A percentile compares a stretch with the other conserved stretches of the same genome.
Conservation (phyloP, 2,888 invertebrate species). For the Torymus auratus region DNA sequence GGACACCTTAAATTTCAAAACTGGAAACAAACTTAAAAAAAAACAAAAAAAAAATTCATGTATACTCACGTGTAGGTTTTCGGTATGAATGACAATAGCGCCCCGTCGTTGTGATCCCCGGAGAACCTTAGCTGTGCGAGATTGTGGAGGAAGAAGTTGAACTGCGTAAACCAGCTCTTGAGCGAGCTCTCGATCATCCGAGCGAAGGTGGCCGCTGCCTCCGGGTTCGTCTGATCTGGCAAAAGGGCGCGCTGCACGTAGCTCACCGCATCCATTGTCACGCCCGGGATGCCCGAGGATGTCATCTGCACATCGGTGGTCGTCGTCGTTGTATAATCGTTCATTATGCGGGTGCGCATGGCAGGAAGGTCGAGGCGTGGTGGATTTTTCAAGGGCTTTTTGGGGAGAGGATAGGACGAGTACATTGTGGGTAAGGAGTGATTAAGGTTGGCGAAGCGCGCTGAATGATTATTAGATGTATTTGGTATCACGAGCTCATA, state of each 20-base stretch:
- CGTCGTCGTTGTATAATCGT: conserved; percentile 54
- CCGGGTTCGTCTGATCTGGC: conserved; percentile 93
- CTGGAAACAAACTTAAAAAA: too few relatives aligned
- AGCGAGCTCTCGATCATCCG: conserved; percentile 96
- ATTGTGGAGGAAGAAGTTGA: conserved; percentile 99
- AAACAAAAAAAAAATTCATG: neutral
- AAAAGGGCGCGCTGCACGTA: conserved; percentile 94
- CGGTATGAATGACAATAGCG: conserved; percentile 94
- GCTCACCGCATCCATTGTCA: conserved; percentile 92
- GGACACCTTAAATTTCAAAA: too few relatives aligned
- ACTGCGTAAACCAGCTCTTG: conserved; percentile 95
- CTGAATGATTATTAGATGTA: too few relatives aligned
- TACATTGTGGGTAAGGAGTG: too few relatives aligned
- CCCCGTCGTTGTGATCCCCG: conserved; percentile 89
- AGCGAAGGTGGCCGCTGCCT: conserved; percentile 97
- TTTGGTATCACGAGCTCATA: too few relatives aligned
- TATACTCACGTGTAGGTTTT: conserved; percentile 91
- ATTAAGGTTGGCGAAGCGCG: too few relatives aligned
- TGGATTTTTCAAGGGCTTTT: too few relatives aligned
- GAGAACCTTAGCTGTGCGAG: conserved; percentile 94
- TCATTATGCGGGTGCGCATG: conserved; percentile 33
- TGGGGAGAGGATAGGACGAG: neutral
- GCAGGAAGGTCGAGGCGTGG: too few relatives aligned
- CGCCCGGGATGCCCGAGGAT: conserved; percentile 92
- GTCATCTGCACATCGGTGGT: conserved; percentile 86